These are phyloP conservation scores for Protonemura montana DNA, from an alignment of 2,888 invertebrate genomes.

Conservation along the genomic window DNA sequence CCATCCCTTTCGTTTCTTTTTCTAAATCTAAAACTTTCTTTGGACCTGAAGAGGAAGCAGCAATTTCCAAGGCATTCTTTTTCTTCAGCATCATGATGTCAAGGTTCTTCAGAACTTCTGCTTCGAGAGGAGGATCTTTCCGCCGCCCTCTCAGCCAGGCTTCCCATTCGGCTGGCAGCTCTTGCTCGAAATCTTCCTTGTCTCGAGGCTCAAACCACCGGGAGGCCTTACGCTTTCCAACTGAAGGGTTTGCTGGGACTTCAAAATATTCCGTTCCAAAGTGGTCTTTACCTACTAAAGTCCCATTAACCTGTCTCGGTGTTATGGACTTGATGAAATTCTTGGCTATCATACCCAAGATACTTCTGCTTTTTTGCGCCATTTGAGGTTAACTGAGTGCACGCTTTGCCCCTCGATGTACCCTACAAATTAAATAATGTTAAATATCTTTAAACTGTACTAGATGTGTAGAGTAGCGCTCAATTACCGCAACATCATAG, in stretches of 20 bases:
- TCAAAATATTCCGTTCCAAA: constrained; percentile 85
- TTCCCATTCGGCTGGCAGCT: constrained; percentile 87
- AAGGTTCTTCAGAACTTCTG: constrained; percentile 75
- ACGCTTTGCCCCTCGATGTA: no score
- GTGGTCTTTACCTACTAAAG: constrained; percentile 75
- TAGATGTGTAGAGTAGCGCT: no score
- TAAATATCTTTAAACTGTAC: no score
- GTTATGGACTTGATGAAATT: constrained; percentile 71
- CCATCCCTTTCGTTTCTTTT: constrained; percentile 55
- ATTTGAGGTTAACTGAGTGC: constrained; percentile 29
- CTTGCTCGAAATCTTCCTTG: constrained; percentile 71
- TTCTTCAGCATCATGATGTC: constrained; percentile 77
- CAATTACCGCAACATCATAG: no score
- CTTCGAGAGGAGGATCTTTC: constrained; percentile 72
- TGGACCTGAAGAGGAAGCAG: constrained; percentile 63
- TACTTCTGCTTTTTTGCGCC: constrained; percentile 48
- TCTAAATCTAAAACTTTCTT: constrained; percentile 60
- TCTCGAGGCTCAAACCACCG: constrained; percentile 79
- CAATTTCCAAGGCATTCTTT: constrained; percentile 75
- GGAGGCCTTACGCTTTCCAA: constrained; percentile 70
- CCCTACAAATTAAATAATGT: no score
- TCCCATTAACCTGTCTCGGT: constrained; percentile 65
- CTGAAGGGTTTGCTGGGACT: constrained; percentile 71
- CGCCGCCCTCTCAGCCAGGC: constrained; percentile 80
- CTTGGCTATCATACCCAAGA: constrained; percentile 61